Conservation (phyloP, 2,113 vertebrate genomes). For the Hippolais icterina region DNA sequence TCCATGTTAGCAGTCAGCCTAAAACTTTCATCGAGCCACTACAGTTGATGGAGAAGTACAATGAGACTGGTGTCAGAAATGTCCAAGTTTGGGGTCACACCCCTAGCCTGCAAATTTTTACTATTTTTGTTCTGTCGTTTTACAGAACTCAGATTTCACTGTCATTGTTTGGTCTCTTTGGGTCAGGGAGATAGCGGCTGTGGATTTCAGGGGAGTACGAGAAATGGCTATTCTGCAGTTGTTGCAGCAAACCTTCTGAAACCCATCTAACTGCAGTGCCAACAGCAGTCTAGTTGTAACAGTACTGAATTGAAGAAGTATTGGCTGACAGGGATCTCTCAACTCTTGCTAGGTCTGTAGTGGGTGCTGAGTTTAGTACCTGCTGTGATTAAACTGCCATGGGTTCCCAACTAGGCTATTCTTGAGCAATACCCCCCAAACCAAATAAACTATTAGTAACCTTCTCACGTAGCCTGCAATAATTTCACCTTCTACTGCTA, state of each 20-base stretch:
- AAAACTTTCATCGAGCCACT: not conserved
- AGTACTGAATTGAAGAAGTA: not conserved
- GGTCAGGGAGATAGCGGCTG: not conserved
- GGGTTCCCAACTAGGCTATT: not conserved
- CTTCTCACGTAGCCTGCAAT: not conserved
- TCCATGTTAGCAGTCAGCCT: not conserved
- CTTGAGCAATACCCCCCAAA: not conserved
- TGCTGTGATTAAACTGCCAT: not conserved
- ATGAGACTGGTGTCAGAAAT: not conserved
- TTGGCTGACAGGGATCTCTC: accelerated
- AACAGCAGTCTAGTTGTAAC: not conserved
- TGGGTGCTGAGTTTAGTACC: not conserved
- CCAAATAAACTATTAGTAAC: not conserved
- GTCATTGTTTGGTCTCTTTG: not conserved
- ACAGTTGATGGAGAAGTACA: not conserved
- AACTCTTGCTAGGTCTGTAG: not conserved
- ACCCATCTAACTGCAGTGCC: not conserved
- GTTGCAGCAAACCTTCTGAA: not conserved
- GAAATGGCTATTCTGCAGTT: not conserved
- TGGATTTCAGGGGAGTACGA: not conserved
- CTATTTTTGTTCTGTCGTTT: not conserved
- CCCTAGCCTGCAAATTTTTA: not conserved
- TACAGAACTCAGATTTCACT: not conserved
- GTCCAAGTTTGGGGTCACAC: not conserved
- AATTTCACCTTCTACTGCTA: not conserved